A percentile compares a stretch with the other conserved stretches of the same genome.
Conservation (phyloP, 2,888 invertebrate species). For the Cephonodes hylas region DNA sequence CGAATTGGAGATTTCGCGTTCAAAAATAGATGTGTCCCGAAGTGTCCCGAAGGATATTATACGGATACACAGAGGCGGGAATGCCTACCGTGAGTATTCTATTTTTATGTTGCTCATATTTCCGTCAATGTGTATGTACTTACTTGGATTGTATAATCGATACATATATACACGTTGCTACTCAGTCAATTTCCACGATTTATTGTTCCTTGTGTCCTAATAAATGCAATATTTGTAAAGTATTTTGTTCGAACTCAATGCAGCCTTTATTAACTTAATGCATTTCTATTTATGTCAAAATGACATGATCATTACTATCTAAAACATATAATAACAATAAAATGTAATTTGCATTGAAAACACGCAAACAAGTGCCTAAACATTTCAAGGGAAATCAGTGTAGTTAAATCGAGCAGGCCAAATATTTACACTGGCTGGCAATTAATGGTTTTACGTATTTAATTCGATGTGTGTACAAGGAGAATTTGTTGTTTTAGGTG, state of each 20-base stretch:
- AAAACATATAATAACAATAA: too few species aligned
- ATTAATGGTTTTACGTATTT: conserved; percentile 6
- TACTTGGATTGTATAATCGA: too few species aligned
- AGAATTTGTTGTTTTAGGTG: conserved; percentile 68
- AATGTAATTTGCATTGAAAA: not conserved
- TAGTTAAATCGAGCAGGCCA: not conserved
- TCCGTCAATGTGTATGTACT: too few species aligned
- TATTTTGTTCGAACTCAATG: too few species aligned
- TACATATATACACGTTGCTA: too few species aligned
- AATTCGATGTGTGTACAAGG: conserved; percentile 4
- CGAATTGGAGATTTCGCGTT: conserved; percentile 86
- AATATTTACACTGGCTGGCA: conserved; percentile 1
- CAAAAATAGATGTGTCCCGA: conserved; percentile 86
- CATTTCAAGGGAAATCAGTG: not conserved
- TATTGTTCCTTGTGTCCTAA: too few species aligned
- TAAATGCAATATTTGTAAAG: too few species aligned
- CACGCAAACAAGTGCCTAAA: not conserved
- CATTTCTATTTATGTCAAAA: not conserved
- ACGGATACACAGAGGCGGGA: conserved; percentile 89
- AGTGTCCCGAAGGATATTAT: conserved; percentile 87
- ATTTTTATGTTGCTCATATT: not conserved
- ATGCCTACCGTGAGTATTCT: conserved; percentile 82
- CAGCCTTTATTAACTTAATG: not conserved
- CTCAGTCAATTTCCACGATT: too few species aligned
- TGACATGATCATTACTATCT: not conserved